These are phyloP conservation scores for Phorcus lineatus DNA, from an alignment of 2,888 invertebrate species.

Conservation along the genomic window DNA sequence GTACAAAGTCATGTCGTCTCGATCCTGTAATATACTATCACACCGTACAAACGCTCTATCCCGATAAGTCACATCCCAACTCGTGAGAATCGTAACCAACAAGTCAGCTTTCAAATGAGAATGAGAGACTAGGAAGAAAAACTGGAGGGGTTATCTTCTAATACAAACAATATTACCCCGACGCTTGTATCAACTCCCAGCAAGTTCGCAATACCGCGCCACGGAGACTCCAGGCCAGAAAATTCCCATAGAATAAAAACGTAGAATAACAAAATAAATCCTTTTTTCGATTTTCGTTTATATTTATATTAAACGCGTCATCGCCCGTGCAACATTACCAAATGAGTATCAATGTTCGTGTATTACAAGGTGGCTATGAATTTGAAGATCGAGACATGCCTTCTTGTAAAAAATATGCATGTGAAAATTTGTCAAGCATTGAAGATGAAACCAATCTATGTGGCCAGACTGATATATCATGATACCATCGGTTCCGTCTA, in stretches of 20 bases:
- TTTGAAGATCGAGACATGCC: no score
- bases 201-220: background rate
- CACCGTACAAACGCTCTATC: background rate
- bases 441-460: background rate
- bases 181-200: background rate
- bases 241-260: conserved; percentile 7
- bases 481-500: conserved; percentile 9
- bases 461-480: background rate
- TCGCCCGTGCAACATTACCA: background rate
- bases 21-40: background rate
- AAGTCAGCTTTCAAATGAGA: background rate
- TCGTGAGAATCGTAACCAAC: background rate
- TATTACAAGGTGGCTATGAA: no score
- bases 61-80: conserved; percentile 12
- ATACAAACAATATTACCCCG: conserved; percentile 9
- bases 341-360: background rate
- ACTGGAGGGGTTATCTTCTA: conserved; percentile 10
- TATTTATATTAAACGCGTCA: conserved; percentile 16
- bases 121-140: background rate
- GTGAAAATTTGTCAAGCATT: background rate
- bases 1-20: no score
- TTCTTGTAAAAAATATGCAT: background rate
- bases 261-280: background rate
- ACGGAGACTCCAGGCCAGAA: background rate
- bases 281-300: conserved; percentile 1